Evolutionary conservation across 2,888 invertebrate genomes (phyloP).

Genomic region (Meta bourneti): DNA sequence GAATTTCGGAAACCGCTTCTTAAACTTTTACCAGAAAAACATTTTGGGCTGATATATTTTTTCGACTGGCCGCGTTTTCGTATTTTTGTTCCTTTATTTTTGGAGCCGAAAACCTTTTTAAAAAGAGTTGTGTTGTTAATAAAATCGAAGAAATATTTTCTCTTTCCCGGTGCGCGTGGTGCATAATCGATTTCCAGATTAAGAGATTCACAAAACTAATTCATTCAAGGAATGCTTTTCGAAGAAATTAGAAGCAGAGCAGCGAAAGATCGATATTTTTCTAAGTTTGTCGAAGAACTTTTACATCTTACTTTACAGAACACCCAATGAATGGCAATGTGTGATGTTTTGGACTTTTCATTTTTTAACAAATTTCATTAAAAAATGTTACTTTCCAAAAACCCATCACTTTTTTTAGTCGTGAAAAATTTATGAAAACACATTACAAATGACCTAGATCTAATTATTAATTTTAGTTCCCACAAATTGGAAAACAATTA

Average conservation of each 20-base stretch:
- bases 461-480: neutral
- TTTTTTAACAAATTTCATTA: neutral
- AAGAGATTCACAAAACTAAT: constrained; percentile 30
- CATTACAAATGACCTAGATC: neutral
- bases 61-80: neutral
- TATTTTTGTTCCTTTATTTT: neutral
- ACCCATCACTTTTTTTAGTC: neutral
- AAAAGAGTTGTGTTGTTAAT: neutral
- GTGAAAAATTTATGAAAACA: neutral
- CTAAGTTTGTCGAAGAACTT: neutral
- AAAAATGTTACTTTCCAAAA: neutral
- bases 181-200: constrained; percentile 33
- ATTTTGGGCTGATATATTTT: neutral
- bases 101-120: neutral
- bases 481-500: neutral
- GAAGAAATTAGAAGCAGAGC: neutral
- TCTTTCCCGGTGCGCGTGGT: neutral
- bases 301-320: neutral
- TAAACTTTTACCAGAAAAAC: neutral
- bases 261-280: neutral
- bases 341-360: neutral
- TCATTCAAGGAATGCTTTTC: neutral
- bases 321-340: neutral
- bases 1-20: too few species aligned
- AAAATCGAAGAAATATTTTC: neutral